Percentiles rank a stretch among this genome's conserved stretches.
Conservation (phyloP, 1,140 invertebrate species). For the Hyles euphorbiae region DNA sequence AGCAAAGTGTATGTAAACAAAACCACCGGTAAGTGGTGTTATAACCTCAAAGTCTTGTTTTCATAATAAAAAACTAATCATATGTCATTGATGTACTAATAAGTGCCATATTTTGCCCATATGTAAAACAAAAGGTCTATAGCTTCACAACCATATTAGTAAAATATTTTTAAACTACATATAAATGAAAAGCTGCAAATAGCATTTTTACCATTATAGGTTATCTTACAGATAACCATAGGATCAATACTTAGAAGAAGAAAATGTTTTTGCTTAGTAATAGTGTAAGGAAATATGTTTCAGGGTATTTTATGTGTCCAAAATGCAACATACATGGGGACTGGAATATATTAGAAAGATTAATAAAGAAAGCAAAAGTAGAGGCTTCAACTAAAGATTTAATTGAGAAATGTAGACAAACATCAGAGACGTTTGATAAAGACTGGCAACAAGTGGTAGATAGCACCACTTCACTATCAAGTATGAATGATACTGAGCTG, state of each 20-base stretch:
- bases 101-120: too few species aligned
- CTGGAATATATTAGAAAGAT: constrained; percentile 75
- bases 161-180: too few species aligned
- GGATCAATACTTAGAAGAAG: too few species aligned
- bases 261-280: too few species aligned
- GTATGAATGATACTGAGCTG: constrained; percentile 61
- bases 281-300: not conserved
- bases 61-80: too few species aligned
- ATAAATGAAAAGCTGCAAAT: too few species aligned
- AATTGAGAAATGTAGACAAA: constrained; percentile 47
- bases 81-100: too few species aligned
- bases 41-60: not conserved
- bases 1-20: constrained; percentile 61
- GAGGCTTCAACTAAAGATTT: constrained; percentile 57
- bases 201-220: too few species aligned
- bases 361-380: constrained; percentile 67
- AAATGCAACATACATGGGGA: constrained; percentile 77
- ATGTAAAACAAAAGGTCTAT: too few species aligned
- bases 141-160: too few species aligned
- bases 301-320: constrained; percentile 81
- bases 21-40: constrained; percentile 46
- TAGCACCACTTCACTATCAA: constrained; percentile 48
- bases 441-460: constrained; percentile 62
- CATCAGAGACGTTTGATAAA: constrained; percentile 48
- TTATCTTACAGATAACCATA: too few species aligned